Conservation (phyloP, 1,140 invertebrate genomes). For the Acromyrmex heyeri region DNA sequence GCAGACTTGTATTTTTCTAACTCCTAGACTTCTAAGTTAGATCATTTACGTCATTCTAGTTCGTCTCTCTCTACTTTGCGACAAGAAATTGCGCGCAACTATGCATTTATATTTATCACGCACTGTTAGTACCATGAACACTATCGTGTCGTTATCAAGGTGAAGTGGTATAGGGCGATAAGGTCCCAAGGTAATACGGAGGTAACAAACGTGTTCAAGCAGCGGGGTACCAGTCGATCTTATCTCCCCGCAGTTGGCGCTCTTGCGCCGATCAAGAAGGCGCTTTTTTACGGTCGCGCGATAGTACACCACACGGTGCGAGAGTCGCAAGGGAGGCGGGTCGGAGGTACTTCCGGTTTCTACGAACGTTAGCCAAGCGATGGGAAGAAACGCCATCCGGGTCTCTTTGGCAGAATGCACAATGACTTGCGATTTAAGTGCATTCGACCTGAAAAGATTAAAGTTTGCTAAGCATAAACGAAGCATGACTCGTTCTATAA, state of each 20-base stretch:
- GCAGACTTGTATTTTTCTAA: neutral
- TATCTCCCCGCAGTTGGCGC: constrained; percentile 18
- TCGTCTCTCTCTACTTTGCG: neutral
- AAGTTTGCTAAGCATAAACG: constrained; percentile 11
- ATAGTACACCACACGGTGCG: neutral
- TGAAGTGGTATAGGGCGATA: constrained; percentile 28
- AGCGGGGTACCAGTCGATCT: constrained; percentile 25
- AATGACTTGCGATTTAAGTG: constrained; percentile 32
- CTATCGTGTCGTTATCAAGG: constrained; percentile 34
- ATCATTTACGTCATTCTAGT: neutral
- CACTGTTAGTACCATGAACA: neutral
- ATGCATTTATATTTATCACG: constrained; percentile 21
- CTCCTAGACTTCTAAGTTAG: neutral
- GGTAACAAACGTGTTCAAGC: constrained; percentile 42
- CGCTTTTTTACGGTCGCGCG: constrained; percentile 24
- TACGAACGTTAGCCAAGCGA: neutral
- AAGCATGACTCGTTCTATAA: constrained; percentile 20
- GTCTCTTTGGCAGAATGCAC: constrained; percentile 2
- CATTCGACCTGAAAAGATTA: constrained; percentile 11
- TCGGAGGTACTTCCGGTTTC: constrained; percentile 32
- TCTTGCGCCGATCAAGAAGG: constrained; percentile 4
- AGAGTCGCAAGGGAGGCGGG: neutral
- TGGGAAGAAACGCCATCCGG: neutral
- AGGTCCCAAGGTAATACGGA: constrained; percentile 33
- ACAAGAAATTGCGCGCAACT: constrained; percentile 30